Conservation (phyloP, 2,113 vertebrate species). For the Lethenteron camtschaticum region DNA sequence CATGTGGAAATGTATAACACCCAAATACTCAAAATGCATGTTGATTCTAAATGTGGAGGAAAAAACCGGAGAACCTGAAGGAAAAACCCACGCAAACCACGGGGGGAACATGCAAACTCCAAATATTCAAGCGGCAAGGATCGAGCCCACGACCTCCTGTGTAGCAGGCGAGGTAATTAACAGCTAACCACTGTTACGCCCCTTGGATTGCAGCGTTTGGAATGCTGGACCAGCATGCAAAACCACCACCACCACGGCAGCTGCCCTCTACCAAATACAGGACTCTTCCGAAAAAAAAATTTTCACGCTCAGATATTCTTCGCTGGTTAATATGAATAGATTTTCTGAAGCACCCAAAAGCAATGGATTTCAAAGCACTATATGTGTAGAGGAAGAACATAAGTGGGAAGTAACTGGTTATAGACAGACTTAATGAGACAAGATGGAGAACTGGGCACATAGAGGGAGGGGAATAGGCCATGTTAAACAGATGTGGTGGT, state of each 20-base stretch:
- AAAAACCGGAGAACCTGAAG: too few relatives aligned
- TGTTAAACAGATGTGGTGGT: too few relatives aligned
- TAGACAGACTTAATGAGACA: too few relatives aligned
- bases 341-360: neutral
- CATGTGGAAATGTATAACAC: too few relatives aligned
- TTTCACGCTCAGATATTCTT: neutral
- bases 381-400: neutral
- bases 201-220: neutral
- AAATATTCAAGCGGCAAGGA: neutral
- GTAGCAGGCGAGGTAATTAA: neutral
- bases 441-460: too few relatives aligned
- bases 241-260: neutral
- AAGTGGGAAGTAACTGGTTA: too few relatives aligned
- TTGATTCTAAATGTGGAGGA: too few relatives aligned
- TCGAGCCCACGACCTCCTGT: neutral
- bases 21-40: too few relatives aligned
- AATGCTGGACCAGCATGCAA: neutral
- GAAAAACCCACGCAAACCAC: too few relatives aligned
- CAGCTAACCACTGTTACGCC: neutral
- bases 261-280: neutral
- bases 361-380: neutral
- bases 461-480: too few relatives aligned
- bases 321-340: neutral
- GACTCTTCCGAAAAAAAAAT: neutral
- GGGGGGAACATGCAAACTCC: neutral